A percentile compares a stretch with the other conserved stretches of the same genome.
Conservation (phyloP, 2,113 vertebrate genomes). For the Actinemys pallida region DNA sequence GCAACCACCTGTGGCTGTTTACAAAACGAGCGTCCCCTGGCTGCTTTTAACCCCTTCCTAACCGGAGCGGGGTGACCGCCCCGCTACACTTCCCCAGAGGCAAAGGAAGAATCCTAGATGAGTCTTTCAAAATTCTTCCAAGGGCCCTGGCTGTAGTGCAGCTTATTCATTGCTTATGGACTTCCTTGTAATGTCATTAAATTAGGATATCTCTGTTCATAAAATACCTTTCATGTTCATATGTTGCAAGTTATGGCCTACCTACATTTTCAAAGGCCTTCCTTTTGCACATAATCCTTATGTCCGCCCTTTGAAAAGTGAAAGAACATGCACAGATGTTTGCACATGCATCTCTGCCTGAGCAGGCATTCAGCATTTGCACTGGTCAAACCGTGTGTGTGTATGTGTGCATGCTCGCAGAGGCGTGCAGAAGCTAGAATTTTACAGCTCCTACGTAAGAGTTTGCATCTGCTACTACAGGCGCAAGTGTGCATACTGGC, state of each 20-base stretch:
- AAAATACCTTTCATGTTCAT: not conserved
- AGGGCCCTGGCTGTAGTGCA: not conserved
- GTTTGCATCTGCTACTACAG: not conserved
- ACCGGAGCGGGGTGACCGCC: too few relatives aligned
- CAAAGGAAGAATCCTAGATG: accelerated
- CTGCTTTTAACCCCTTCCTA: too few relatives aligned
- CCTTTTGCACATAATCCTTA: not conserved
- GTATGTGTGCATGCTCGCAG: too few relatives aligned
- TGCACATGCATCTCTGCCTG: not conserved
- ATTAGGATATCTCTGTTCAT: not conserved
- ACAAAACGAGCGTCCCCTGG: too few relatives aligned
- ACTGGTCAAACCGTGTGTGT: not conserved
- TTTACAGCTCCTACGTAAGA: not conserved
- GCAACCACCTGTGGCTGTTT: too few relatives aligned
- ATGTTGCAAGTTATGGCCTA: not conserved
- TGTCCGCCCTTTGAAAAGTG: accelerated
- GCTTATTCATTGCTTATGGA: not conserved
- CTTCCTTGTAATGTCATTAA: not conserved
- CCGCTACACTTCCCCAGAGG: accelerated
- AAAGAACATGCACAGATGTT: accelerated
- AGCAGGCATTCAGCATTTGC: not conserved
- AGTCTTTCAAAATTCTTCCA: accelerated
- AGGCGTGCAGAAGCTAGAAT: not conserved
- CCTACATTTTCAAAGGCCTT: not conserved
- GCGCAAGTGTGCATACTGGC: accelerated